Conservation (phyloP, 2,113 vertebrate species). For the Balaeniceps rex region DNA sequence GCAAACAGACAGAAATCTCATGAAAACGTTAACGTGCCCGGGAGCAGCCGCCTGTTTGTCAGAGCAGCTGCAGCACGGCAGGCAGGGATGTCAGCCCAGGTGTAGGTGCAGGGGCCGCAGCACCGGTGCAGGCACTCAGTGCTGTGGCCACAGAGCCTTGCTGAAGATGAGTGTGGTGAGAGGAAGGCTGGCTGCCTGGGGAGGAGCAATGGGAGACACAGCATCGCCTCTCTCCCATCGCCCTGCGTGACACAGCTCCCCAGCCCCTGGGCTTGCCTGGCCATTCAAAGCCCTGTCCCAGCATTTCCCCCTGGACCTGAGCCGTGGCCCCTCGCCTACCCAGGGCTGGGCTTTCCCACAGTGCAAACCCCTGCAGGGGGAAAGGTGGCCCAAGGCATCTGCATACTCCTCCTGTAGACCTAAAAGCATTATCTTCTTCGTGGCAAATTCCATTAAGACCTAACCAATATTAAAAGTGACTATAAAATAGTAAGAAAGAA, state of each 20-base stretch:
- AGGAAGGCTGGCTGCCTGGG: neutral
- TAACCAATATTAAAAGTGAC: neutral
- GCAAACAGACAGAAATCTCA: neutral
- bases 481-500: neutral
- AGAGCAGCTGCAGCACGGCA: neutral
- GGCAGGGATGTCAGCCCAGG: neutral
- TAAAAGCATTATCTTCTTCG: neutral
- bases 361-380: neutral
- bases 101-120: neutral
- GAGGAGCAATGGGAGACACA: neutral
- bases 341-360: neutral
- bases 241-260: fast-evolving
- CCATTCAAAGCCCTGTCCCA: neutral
- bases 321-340: fast-evolving
- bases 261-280: neutral
- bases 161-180: neutral
- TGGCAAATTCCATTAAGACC: neutral
- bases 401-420: neutral
- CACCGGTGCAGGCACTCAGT: neutral
- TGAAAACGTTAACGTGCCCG: fast-evolving
- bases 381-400: neutral
- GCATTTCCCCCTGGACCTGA: neutral
- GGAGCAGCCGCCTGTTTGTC: neutral
- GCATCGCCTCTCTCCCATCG: fast-evolving
- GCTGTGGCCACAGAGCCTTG: neutral